Conservation (phyloP, 2,888 invertebrate species). For the Apotomis turbidana region DNA sequence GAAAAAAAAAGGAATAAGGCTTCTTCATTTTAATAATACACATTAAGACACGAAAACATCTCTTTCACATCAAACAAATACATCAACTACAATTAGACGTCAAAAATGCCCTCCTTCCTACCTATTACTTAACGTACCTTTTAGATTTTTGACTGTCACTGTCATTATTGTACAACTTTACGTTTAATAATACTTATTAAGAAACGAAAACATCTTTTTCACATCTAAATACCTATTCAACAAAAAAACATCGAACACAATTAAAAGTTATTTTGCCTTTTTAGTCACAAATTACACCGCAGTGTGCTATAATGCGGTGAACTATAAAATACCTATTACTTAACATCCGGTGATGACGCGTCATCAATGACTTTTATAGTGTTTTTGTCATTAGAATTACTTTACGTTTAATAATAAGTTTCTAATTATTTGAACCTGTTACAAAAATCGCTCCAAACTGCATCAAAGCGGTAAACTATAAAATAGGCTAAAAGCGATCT, state of each 20-base stretch:
- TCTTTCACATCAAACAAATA: neutral
- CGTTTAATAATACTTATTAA: neutral
- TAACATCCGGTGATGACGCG: constrained; percentile 18
- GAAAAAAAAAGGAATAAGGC: too few relatives aligned
- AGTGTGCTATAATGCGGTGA: neutral
- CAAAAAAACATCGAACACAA: neutral
- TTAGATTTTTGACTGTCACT: too few relatives aligned
- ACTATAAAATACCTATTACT: constrained; percentile 24
- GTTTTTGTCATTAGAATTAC: too few relatives aligned
- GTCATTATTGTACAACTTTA: neutral
- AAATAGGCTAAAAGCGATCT: too few relatives aligned
- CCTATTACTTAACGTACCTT: too few relatives aligned
- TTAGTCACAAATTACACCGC: neutral
- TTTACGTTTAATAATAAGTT: too few relatives aligned
- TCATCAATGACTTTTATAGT: neutral
- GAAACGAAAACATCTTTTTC: neutral
- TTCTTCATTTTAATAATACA: neutral
- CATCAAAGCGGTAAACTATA: too few relatives aligned
- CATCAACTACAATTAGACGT: neutral
- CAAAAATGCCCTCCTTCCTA: neutral
- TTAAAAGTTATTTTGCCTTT: neutral
- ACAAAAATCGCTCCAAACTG: too few relatives aligned
- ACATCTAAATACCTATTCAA: too few relatives aligned
- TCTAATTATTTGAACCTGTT: too few relatives aligned
- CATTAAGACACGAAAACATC: neutral